Evolutionary conservation across 2,888 invertebrate genomes (phyloP).

Genomic region (Seira ritae): DNA sequence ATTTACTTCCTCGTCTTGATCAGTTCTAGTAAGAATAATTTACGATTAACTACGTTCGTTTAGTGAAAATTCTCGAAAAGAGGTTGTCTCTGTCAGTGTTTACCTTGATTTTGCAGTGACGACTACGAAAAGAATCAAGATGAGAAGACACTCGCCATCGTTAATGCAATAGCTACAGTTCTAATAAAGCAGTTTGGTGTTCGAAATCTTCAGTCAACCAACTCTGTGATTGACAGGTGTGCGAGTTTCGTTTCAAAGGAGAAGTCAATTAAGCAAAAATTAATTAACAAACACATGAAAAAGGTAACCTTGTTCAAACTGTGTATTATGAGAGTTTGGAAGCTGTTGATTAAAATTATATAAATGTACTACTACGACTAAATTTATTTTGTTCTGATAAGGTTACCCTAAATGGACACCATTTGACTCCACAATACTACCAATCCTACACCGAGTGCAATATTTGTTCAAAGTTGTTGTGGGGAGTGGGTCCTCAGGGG

Average conservation of each 20-base stretch:
- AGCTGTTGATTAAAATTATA: neutral
- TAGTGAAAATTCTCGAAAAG: no score
- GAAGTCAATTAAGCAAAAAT: constrained; percentile 83
- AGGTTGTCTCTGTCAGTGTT: no score
- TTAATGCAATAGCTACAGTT: constrained; percentile 88
- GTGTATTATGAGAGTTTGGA: constrained; percentile 10
- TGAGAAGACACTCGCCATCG: constrained; percentile 82
- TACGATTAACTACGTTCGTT: no score
- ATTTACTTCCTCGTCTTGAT: constrained; percentile 85
- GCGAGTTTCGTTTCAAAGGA: constrained; percentile 91
- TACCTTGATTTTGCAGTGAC: constrained; percentile 77
- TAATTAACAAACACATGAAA: constrained; percentile 82
- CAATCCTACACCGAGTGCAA: constrained; percentile 94
- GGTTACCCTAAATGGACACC: constrained; percentile 91
- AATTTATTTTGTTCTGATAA: constrained; percentile 74
- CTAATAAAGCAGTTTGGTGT: constrained; percentile 86
- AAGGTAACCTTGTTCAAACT: constrained; percentile 77
- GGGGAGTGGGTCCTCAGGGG: constrained; percentile 97
- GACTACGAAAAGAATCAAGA: constrained; percentile 82
- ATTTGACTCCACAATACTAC: constrained; percentile 91
- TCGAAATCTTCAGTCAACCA: constrained; percentile 79
- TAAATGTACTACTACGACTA: neutral
- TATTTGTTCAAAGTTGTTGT: constrained; percentile 93
- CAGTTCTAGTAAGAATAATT: constrained; percentile 82
- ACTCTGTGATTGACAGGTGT: constrained; percentile 83